Evolutionary conservation across 2,113 vertebrate species (phyloP).

Genomic region (Nycticorax nycticorax): DNA sequence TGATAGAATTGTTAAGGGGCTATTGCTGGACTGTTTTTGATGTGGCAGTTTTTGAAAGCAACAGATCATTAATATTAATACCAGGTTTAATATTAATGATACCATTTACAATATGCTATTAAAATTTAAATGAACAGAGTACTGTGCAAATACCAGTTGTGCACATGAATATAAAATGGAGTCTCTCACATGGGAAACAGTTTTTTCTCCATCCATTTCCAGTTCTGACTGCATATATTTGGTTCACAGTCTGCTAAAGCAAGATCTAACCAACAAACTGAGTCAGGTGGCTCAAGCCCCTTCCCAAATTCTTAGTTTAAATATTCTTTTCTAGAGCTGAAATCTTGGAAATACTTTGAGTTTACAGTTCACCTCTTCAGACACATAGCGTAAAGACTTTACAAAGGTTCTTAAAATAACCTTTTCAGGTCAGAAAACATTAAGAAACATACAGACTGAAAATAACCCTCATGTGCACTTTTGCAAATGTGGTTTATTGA

Average conservation of each 20-base stretch:
- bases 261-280: neutral
- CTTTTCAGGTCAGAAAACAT: neutral
- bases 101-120: neutral
- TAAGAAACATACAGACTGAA: neutral
- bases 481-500: neutral
- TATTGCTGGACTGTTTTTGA: neutral
- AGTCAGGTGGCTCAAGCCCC: neutral
- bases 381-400: neutral
- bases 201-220: neutral
- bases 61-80: neutral
- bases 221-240: neutral
- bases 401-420: neutral
- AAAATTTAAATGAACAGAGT: neutral
- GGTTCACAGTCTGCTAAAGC: neutral
- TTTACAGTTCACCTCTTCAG: neutral
- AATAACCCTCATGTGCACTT: neutral
- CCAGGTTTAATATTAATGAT: conserved; percentile 17
- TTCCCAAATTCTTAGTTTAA: neutral
- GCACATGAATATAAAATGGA: neutral
- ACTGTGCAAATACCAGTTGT: neutral
- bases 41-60: neutral
- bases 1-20: neutral
- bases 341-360: neutral
- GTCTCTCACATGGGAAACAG: neutral
- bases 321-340: neutral